Percentiles rank a stretch among this genome's conserved stretches.
phyloP scores from a whole-genome alignment of 53 echinoderm and acorn worm genomes.

The Echinometra lucunter region DNA sequence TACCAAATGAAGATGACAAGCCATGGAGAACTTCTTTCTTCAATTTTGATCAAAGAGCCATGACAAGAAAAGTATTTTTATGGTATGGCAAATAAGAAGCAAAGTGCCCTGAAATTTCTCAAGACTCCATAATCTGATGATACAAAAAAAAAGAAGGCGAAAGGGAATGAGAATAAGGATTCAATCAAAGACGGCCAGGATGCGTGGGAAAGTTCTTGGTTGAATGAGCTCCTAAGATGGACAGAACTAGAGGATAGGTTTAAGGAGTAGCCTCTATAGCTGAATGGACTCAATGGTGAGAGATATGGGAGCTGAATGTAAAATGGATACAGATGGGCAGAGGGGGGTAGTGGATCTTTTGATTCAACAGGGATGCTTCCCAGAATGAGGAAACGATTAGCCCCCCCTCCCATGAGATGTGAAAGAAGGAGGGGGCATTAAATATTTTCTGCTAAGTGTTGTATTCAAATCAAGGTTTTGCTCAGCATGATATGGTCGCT shows the following conservation, averaged over 20 bases:
- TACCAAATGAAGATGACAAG: slow-evolving; percentile 9
- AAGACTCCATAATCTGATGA: slow-evolving; percentile 33
- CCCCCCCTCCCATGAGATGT: not conserved
- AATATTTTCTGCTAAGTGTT: not conserved
- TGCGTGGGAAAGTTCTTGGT: slow-evolving; percentile 54
- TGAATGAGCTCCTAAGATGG: slow-evolving; percentile 16
- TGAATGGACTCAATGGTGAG: slow-evolving; percentile 44
- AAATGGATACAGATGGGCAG: slow-evolving; percentile 34
- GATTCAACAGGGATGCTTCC: not conserved
- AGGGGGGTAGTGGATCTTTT: not conserved
- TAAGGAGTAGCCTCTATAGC: not conserved
- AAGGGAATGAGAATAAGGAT: slow-evolving; percentile 7
- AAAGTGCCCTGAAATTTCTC: not conserved
- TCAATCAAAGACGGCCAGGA: not conserved
- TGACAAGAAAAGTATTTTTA: not conserved
- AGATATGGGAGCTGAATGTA: slow-evolving; percentile 5
- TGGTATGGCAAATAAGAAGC: not conserved
- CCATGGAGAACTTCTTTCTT: not conserved
- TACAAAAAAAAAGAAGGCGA: slow-evolving; percentile 9
- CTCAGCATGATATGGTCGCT: not conserved
- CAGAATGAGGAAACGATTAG: slow-evolving; percentile 9
- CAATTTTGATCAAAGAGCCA: slow-evolving; percentile 17
- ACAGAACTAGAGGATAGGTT: slow-evolving; percentile 3
- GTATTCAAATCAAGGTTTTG: not conserved
- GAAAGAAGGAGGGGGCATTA: not conserved